These are phyloP conservation scores for Embidobia sp. DNA, from an alignment of 2,888 invertebrate genomes.

Conservation along the genomic window DNA sequence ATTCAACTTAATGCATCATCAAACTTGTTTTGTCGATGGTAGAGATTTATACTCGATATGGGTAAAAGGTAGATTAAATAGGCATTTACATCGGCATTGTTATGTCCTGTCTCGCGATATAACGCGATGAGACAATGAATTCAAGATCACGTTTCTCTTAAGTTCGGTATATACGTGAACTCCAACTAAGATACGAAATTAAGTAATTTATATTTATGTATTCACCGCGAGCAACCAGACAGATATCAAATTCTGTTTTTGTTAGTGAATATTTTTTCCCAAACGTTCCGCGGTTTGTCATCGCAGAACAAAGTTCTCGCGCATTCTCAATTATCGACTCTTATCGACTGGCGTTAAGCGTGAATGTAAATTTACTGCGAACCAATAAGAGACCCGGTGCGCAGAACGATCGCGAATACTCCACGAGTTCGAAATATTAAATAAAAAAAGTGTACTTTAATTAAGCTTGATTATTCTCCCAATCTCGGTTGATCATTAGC, in stretches of 20 bases:
- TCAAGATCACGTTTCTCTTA: slow-evolving; percentile 74
- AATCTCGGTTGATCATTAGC: too few relatives aligned
- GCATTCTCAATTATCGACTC: slow-evolving; percentile 36
- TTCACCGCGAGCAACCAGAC: slow-evolving; percentile 72
- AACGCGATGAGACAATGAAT: slow-evolving; percentile 74
- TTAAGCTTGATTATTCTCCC: too few relatives aligned
- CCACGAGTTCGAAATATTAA: too few relatives aligned
- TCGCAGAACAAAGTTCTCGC: neutral
- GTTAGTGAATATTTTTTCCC: slow-evolving; percentile 52
- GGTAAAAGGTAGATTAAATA: slow-evolving; percentile 62
- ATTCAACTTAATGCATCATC: slow-evolving; percentile 41
- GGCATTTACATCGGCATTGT: slow-evolving; percentile 63
- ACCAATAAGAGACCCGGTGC: too few relatives aligned
- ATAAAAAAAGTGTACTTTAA: too few relatives aligned
- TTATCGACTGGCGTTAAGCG: slow-evolving; percentile 49
- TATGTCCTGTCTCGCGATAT: slow-evolving; percentile 53
- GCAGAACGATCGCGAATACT: too few relatives aligned
- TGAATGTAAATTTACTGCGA: slow-evolving; percentile 27
- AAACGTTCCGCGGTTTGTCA: too few relatives aligned
- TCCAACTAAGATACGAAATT: slow-evolving; percentile 73
- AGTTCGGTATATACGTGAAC: slow-evolving; percentile 70
- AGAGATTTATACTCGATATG: slow-evolving; percentile 58
- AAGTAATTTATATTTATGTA: slow-evolving; percentile 77
- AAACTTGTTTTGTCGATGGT: slow-evolving; percentile 57
- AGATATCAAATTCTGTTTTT: slow-evolving; percentile 61